phyloP scores from a whole-genome alignment of 2,888 invertebrate species.

The Hyles lineata region DNA sequence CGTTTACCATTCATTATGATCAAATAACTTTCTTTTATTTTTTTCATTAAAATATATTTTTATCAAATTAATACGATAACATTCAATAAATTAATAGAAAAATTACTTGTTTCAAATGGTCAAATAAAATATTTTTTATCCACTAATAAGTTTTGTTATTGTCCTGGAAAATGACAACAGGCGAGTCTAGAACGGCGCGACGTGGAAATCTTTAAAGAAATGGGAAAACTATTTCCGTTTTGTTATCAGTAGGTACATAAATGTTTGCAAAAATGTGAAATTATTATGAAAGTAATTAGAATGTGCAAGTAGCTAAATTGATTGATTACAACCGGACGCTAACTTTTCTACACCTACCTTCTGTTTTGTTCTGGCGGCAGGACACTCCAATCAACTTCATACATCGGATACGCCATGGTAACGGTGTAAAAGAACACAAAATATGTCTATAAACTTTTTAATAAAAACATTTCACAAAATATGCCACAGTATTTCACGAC shows the following conservation, averaged over 20 bases:
- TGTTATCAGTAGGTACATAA: neutral
- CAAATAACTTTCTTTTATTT: constrained; percentile 46
- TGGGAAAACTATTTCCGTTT: constrained; percentile 42
- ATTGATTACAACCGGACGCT: constrained; percentile 30
- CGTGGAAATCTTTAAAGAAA: constrained; percentile 57
- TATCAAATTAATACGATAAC: neutral
- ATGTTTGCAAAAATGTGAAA: neutral
- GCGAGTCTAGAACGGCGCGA: constrained; percentile 59
- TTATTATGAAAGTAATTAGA: neutral
- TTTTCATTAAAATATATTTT: neutral
- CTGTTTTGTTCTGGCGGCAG: constrained; percentile 93
- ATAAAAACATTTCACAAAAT: constrained; percentile 73
- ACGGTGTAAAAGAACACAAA: constrained; percentile 52
- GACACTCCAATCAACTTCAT: constrained; percentile 94
- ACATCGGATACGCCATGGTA: constrained; percentile 84
- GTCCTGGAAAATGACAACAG: constrained; percentile 37
- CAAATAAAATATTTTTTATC: neutral
- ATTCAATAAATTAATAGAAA: constrained; percentile 19
- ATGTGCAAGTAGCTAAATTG: constrained; percentile 27
- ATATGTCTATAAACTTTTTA: constrained; percentile 58
- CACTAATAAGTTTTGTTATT: neutral
- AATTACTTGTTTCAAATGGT: neutral
- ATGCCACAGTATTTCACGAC: constrained; percentile 71
- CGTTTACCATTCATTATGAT: constrained; percentile 63
- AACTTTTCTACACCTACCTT: constrained; percentile 84